Base-by-base conservation (phyloP, 2,113 vertebrate species). In the Phaethon lepturus region DNA sequence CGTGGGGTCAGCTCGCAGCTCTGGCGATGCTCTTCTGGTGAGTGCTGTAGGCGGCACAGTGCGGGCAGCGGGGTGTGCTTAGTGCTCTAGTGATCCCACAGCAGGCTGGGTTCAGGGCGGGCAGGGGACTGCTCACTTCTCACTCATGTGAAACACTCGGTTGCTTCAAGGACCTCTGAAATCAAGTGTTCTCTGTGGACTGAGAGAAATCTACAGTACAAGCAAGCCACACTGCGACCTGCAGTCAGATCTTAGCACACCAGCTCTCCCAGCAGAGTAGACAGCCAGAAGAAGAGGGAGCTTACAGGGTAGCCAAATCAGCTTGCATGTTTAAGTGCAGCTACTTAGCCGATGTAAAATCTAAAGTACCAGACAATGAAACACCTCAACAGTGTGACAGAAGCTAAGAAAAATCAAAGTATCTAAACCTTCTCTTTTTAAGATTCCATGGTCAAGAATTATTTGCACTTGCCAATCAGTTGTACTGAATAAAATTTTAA, bases 91-190 rank as follows among this genome's bases (percentile, higher is more conserved):
- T 33, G 64, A 76, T 44, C 67, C 66, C 35, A 56, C 33, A 60
- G 38, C 1, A 0, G 35, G 23, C 17, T 69, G 18, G 15, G 31
- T 6, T 7, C 2, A 1, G 16, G 6, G 6, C 1, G 2, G 16
- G 2, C 23, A 40, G 38, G 22, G 25, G 3, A 49, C n/a, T 19
- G 5, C 11, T 62, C 17, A 3, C 13, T 45, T 1, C 22, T 55
- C 7, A 66, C 71, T 56, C 26, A 60, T 85, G 42, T 81, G 40
- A n/a, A 68, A 45, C 59, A 60, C 40, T 35, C 4, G 2, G 17
- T 40, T 11, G 4, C 24, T 88, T 78, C 55, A 38, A 79, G 49
- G 49, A 67, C 7, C 42, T 59, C 53, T 71, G 49, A 76, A 74
- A 44, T 49, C 2, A 1, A 38, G 11, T 23, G 10, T 78, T 88